A percentile compares a stretch with the other conserved stretches of the same genome.
These are phyloP conservation scores for Macaca mulatta DNA, from an alignment of 2,113 vertebrate species.

Conservation along the genomic window DNA sequence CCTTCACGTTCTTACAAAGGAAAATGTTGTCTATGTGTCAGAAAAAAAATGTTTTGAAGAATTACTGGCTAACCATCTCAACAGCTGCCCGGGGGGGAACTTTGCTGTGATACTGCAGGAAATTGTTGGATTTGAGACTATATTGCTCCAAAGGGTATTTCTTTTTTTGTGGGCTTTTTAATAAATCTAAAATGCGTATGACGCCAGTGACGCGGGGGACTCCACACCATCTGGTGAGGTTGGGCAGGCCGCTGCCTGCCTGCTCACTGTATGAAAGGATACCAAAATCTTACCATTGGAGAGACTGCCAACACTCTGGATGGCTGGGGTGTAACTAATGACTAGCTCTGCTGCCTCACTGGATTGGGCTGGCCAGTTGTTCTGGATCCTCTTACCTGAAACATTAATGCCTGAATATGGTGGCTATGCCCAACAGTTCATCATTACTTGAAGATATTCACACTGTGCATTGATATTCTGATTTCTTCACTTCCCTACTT, in stretches of 20 bases:
- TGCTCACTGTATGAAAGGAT: not conserved
- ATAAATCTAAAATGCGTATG: not conserved
- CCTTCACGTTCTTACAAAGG: conserved; percentile 47
- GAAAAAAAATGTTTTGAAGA: conserved; percentile 40
- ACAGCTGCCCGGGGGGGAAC: not conserved
- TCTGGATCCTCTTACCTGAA: not conserved
- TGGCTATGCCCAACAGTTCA: not conserved
- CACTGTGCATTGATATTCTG: not conserved
- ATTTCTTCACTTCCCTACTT: not conserved
- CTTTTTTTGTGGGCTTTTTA: not conserved
- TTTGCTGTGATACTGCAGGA: conserved; percentile 51
- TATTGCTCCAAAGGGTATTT: conserved; percentile 60
- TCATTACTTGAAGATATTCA: not conserved
- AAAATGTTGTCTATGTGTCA: conserved; percentile 47
- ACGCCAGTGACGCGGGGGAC: not conserved
- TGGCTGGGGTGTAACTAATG: not conserved
- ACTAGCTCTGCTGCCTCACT: not conserved
- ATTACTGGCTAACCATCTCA: conserved; percentile 33
- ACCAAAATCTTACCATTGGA: not conserved
- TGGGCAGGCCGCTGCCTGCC: conserved; percentile 11
- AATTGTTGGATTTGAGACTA: conserved; percentile 44
- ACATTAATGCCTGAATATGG: not conserved
- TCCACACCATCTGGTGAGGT: conserved; percentile 20
- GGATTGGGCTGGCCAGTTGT: not conserved
- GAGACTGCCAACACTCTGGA: not conserved